Base-by-base conservation (phyloP, 2,888 invertebrate species). In the Agriopis marginaria region DNA sequence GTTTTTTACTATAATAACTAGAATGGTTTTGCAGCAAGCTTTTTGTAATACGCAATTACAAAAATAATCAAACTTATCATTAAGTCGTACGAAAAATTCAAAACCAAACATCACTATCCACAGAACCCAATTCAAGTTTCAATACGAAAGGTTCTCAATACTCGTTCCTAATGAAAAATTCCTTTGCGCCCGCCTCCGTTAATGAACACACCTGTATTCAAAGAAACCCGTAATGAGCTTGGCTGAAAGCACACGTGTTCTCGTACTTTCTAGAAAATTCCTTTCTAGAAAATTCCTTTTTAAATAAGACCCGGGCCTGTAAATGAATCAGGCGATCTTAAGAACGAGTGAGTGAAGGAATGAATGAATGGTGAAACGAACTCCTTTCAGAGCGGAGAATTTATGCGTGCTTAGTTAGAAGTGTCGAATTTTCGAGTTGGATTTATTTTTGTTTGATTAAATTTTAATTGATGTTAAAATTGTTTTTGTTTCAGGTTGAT, bases 81-180 rank as follows among this genome's bases (percentile, higher is more conserved):
- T 32, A n/a, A n/a, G n/a, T 5, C 0, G 32, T 32, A 32, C 3
- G 4, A 32, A 12, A 53, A 12, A 53, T 4, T 53, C 7, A 39
- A 54, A n/a, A 51, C 51, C n/a, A 39, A 65, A 51, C 32, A 64
- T 59, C 56, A 61, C 71, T 61, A 63, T 64, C 63, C 63, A 58
- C 61, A 67, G 65, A 54, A 74, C 54, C 54, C 71, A 72, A 74
- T 74, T 70, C 66, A 72, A 72, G 58, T 72, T 72, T 77, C 77
- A 75, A 77, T 77, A 75, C 74, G 66, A 63, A 58, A 63, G 71
- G 77, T 79, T 76, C 83, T 87, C 85, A 86, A 88, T 89, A 84
- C 83, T 74, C 80, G 74, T 75, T 77, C 79, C 82, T 89, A 91
- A 93, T 92, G 92, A 92, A 93, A 93, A 93, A 93, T 93, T 91